Percentiles rank a stretch among this genome's conserved stretches.
Evolutionary conservation across 1,140 invertebrate genomes (phyloP).

Genomic region (Fopius arisanus): DNA sequence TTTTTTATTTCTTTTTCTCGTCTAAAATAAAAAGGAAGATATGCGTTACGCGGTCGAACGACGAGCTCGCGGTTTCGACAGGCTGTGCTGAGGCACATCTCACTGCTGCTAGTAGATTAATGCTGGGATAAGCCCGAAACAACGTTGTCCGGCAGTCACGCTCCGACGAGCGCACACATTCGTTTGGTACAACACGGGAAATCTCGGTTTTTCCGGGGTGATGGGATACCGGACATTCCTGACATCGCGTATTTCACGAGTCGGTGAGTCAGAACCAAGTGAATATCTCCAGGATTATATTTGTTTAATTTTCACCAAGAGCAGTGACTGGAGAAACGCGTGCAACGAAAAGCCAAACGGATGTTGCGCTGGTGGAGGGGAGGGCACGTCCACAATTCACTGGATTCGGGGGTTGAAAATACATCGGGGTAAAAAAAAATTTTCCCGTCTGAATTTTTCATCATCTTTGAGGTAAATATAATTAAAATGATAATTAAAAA

Average conservation of each 20-base stretch:
- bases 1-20: neutral
- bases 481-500: too few species aligned
- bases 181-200: neutral
- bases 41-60: conserved; percentile 4
- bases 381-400: too few species aligned
- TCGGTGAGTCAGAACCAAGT: neutral
- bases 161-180: neutral
- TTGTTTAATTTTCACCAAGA: too few species aligned
- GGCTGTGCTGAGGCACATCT: conserved; percentile 1
- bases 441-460: too few species aligned
- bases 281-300: too few species aligned
- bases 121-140: conserved; percentile 10
- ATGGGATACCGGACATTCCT: neutral
- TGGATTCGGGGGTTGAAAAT: too few species aligned
- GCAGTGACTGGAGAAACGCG: too few species aligned
- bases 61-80: conserved; percentile 12
- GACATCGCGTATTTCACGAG: neutral
- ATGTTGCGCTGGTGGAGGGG: too few species aligned
- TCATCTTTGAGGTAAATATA: too few species aligned
- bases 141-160: conserved; percentile 12
- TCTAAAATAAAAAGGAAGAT: conserved; percentile 14
- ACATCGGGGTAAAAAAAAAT: too few species aligned
- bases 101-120: conserved; percentile 3
- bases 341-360: too few species aligned
- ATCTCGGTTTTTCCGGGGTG: conserved; percentile 7